Evolutionary conservation across 64 coral and sea anemone genomes (phyloP), one percentile per base, ranked within the genome.

Genomic region (Dendronephthya gigantea): DNA sequence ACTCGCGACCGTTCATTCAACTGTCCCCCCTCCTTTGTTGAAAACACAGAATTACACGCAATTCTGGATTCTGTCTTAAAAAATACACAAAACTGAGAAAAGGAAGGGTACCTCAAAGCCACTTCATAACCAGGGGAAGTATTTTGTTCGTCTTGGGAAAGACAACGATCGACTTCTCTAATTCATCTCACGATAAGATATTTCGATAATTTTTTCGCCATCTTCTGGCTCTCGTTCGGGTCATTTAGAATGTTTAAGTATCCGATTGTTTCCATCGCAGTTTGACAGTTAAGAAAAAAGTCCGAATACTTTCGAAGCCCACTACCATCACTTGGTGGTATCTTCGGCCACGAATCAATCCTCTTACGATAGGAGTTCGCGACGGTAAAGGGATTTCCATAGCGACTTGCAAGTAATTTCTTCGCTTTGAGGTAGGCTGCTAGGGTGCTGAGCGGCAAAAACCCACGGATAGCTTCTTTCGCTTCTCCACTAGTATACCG

Each of bases 161-260:
- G 23, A 3, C 23, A 75, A 30, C 17, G 23, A 75, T 75, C 69
- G 3, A 75, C 69, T 27, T 30, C 30, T 28, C 69, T 31, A 25
- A 7, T 75, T 30, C 69, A 75, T 75, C 69, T 30, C n/a, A 15
- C 30, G 2, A 75, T 37, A 17, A 93, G 13, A 29, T 58, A 36
- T 22, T 62, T 83, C 8, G 88, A 85, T 16, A 93, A 66, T 49
- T 93, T 93, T 7, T 41, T 36, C 9, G 88, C 7, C 41, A 93
- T 93, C 48, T 82, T 87, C 70, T 93, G 88, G 13, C 90, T 93
- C 31, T 90, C 92, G 0, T 93, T 68, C 0, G 85, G 92, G 81
- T 93, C 88, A 13, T 93, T 89, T 4, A 93, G 32, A 0, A 81
- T 83, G 17, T 85, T 83, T 0, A 93, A 13, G 7, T 87, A 93